A percentile compares a stretch with the other conserved stretches of the same genome.
phyloP scores from a whole-genome alignment of 2,888 invertebrate genomes.

The Sceliomorpha sp. region DNA sequence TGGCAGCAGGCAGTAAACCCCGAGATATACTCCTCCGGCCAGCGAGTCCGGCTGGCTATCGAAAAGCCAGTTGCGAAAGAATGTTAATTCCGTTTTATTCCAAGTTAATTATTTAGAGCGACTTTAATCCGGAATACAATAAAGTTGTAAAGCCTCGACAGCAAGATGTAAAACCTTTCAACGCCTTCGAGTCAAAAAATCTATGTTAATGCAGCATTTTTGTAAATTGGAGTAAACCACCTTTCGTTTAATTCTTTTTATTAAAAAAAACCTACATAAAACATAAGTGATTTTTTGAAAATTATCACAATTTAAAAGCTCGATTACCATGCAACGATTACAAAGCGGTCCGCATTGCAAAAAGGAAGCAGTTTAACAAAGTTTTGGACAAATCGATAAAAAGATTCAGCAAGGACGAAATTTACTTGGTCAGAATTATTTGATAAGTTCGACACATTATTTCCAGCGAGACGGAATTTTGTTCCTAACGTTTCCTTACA shows the following conservation, averaged over 20 bases:
- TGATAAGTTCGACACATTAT: too few relatives aligned
- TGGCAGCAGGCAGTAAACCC: slow-evolving; percentile 4
- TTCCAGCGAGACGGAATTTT: too few relatives aligned
- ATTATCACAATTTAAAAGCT: not conserved
- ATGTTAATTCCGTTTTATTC: slow-evolving; percentile 10
- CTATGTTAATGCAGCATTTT: slow-evolving; percentile 1
- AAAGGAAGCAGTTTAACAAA: too few relatives aligned
- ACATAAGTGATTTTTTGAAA: too few relatives aligned
- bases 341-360: too few relatives aligned
- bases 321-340: not conserved
- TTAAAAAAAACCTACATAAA: too few relatives aligned
- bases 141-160: slow-evolving; percentile 3
- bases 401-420: too few relatives aligned
- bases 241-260: too few relatives aligned
- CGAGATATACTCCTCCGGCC: not conserved
- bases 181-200: not conserved
- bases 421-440: too few relatives aligned
- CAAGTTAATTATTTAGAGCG: slow-evolving; percentile 9
- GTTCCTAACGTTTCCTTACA: too few relatives aligned
- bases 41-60: too few relatives aligned
- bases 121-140: slow-evolving; percentile 10
- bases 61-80: slow-evolving; percentile 2
- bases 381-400: too few relatives aligned
- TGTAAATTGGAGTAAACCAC: not conserved
- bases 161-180: slow-evolving; percentile 4